Evolutionary conservation across 1,140 invertebrate genomes (phyloP).

Genomic region (Wasmannia auropunctata): DNA sequence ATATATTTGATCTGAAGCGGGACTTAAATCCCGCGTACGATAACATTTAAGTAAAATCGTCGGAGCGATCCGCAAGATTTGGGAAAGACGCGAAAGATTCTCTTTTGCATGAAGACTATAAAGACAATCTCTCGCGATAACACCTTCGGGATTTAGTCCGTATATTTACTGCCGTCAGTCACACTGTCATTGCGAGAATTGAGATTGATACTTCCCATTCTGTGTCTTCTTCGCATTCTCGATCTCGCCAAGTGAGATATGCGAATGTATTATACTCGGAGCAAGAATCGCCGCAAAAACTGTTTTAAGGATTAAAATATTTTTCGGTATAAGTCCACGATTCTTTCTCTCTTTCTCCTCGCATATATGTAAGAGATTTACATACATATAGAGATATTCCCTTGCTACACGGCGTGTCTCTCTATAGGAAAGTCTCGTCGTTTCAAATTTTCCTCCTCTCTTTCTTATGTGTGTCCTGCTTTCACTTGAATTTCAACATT

Average conservation of each 20-base stretch:
- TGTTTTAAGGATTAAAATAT: constrained; percentile 27
- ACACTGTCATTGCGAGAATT: not conserved
- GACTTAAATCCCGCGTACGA: constrained; percentile 27
- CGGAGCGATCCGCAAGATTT: not conserved
- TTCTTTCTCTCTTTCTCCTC: too few relatives aligned
- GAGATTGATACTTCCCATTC: not conserved
- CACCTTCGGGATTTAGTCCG: not conserved
- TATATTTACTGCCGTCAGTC: not conserved
- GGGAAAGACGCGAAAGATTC: not conserved
- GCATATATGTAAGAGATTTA: not conserved
- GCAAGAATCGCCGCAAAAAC: not conserved
- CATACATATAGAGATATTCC: not conserved
- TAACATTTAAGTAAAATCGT: constrained; percentile 49
- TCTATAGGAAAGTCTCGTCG: not conserved
- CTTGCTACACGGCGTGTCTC: not conserved
- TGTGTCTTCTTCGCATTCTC: not conserved
- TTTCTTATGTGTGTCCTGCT: too few relatives aligned
- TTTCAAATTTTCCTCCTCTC: not conserved
- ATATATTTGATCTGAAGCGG: not conserved
- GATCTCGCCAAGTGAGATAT: not conserved
- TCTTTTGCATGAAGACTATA: not conserved
- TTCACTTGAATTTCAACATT: not conserved
- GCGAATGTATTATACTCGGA: not conserved
- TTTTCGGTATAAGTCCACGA: not conserved
- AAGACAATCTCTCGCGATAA: not conserved